phyloP scores from a whole-genome alignment of 1,140 invertebrate genomes.

The Drosophila athabasca region DNA sequence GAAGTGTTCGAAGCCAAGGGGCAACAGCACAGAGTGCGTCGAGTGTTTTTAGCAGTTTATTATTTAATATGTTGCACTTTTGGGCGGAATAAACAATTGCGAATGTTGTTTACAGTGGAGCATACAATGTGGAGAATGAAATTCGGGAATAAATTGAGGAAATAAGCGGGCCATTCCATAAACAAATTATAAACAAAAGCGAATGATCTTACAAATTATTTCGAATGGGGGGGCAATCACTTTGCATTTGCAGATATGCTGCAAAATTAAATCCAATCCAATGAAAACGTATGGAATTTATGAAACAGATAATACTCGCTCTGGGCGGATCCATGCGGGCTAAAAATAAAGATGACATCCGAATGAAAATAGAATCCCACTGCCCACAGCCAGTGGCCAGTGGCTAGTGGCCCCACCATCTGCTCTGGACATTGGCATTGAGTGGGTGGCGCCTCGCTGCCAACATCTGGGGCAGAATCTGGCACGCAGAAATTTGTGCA shows the following conservation, averaged over 20 bases:
- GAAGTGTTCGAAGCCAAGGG: constrained; percentile 37
- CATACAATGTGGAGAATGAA: too few relatives aligned
- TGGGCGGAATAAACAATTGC: constrained; percentile 9
- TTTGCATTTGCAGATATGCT: constrained; percentile 16
- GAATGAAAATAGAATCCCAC: constrained; percentile 48
- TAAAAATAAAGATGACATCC: constrained; percentile 77
- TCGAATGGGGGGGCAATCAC: constrained; percentile 16
- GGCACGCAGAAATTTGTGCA: constrained; percentile 52
- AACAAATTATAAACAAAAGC: constrained; percentile 31
- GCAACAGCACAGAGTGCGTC: not conserved
- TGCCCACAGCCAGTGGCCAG: not conserved
- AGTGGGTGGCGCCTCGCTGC: constrained; percentile 55
- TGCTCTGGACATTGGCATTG: constrained; percentile 67
- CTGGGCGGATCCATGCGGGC: constrained; percentile 44
- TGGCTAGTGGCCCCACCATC: constrained; percentile 25
- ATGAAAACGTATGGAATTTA: constrained; percentile 41
- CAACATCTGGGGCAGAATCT: constrained; percentile 56
- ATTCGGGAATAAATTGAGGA: too few relatives aligned
- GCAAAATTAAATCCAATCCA: not conserved
- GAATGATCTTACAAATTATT: constrained; percentile 31
- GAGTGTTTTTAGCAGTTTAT: constrained; percentile 17
- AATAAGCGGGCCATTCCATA: too few relatives aligned
- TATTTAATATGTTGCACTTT: constrained; percentile 57
- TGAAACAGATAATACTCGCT: constrained; percentile 32
- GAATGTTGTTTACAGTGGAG: constrained; percentile 19